Evolutionary conservation across 2,113 vertebrate species (phyloP).

Genomic region (Plecturocebus donacophilus): DNA sequence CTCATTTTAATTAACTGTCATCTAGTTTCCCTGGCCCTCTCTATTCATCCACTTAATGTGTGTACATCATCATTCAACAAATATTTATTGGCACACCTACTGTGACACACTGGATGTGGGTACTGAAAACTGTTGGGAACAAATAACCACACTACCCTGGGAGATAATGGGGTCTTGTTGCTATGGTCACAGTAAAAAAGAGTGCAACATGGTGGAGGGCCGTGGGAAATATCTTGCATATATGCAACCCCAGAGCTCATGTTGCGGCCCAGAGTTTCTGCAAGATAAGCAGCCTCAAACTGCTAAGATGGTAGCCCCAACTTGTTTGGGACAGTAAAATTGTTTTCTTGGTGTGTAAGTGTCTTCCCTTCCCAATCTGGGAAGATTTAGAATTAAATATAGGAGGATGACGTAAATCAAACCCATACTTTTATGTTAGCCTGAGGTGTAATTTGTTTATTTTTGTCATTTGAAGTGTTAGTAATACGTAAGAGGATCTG

Average conservation of each 20-base stretch:
- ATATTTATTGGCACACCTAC: not conserved
- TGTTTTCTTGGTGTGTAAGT: not conserved
- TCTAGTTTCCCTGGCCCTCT: not conserved
- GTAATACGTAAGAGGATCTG: not conserved
- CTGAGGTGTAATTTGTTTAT: not conserved
- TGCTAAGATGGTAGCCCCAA: not conserved
- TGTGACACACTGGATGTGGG: not conserved
- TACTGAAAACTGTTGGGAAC: not conserved
- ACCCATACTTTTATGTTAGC: not conserved
- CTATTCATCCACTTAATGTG: not conserved
- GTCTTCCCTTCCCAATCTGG: not conserved
- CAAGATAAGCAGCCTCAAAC: not conserved
- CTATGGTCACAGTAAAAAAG: not conserved
- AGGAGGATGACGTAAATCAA: conserved; percentile 1
- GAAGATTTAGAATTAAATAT: conserved; percentile 23
- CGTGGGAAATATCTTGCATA: not conserved
- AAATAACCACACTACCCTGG: not conserved
- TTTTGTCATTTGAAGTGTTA: conserved; percentile 41
- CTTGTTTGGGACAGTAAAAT: not conserved
- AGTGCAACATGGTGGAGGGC: not conserved
- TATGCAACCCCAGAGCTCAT: not conserved
- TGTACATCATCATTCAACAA: not conserved
- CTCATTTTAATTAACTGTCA: not conserved
- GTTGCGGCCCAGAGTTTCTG: not conserved
- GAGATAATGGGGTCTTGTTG: not conserved